Evolutionary conservation across 2,888 invertebrate genomes (phyloP).

Genomic region (Tridacna gigas): DNA sequence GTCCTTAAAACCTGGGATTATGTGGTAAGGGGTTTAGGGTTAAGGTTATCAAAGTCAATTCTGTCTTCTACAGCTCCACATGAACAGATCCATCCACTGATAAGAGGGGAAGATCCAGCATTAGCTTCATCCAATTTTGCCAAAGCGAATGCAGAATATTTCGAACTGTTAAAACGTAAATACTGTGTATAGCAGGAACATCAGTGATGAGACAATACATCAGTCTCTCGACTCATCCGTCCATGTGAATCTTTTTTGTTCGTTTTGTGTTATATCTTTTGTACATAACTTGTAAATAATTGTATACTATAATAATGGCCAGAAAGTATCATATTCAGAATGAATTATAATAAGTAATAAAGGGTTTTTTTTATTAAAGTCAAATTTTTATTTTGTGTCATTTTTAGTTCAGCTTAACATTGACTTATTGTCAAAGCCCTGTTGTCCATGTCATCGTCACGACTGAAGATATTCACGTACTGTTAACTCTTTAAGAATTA

Average conservation of each 20-base stretch:
- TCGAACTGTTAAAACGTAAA: conserved; percentile 78
- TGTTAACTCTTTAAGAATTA: neutral
- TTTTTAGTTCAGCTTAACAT: neutral
- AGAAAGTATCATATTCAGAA: neutral
- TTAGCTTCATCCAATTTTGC: conserved; percentile 72
- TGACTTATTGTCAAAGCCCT: neutral
- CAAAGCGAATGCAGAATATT: conserved; percentile 79
- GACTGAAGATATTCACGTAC: neutral
- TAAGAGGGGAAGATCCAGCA: conserved; percentile 68
- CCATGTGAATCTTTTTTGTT: neutral
- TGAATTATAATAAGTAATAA: neutral
- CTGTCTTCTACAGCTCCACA: conserved; percentile 71
- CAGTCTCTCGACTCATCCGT: neutral
- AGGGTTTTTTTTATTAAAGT: too few relatives aligned
- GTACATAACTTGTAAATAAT: neutral
- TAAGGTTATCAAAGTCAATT: neutral
- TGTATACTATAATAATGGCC: neutral
- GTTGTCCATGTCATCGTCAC: neutral
- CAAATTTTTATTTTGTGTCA: neutral
- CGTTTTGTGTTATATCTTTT: neutral
- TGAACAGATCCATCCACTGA: conserved; percentile 72
- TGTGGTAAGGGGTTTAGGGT: too few relatives aligned
- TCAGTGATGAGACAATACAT: neutral
- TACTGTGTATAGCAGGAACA: conserved; percentile 74
- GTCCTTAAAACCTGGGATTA: too few relatives aligned